These are phyloP conservation scores for Sceliomorpha sp. DNA, from an alignment of 2,888 invertebrate genomes.

Conservation along the genomic window DNA sequence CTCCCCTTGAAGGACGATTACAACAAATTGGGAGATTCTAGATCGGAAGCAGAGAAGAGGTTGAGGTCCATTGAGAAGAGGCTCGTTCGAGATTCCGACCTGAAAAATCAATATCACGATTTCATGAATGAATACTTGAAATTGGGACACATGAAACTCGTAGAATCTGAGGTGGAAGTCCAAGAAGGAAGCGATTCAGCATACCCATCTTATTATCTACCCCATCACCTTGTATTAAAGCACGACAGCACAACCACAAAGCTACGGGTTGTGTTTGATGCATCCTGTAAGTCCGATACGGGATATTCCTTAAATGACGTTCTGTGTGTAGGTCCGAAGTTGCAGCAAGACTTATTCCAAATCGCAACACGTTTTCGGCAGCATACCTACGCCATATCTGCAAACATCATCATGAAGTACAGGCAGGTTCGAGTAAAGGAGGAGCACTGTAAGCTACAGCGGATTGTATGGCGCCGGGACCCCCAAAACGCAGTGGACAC, in stretches of 20 bases:
- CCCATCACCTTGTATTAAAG: too few species aligned
- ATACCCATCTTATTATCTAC: too few species aligned
- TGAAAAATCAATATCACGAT: constrained; percentile 21
- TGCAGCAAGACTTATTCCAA: neutral
- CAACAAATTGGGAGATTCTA: constrained; percentile 40
- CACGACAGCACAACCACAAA: neutral
- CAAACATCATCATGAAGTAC: too few species aligned
- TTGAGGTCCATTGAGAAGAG: constrained; percentile 26
- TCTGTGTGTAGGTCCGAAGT: neutral
- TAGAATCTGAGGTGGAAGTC: neutral
- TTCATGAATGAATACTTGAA: constrained; percentile 42
- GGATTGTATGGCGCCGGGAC: neutral
- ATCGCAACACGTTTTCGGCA: neutral
- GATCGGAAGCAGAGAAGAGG: constrained; percentile 33
- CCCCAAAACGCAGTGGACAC: too few species aligned
- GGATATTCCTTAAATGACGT: neutral
- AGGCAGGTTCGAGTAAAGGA: neutral
- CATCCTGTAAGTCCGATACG: neutral
- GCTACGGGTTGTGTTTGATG: neutral
- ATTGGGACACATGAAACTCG: constrained; percentile 31
- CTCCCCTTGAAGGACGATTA: constrained; percentile 22
- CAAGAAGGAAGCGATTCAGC: too few species aligned
- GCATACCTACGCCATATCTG: neutral
- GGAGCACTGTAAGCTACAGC: neutral
- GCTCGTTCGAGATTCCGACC: constrained; percentile 11